phyloP scores from a whole-genome alignment of 1,140 invertebrate genomes.

The Papilio helenus region DNA sequence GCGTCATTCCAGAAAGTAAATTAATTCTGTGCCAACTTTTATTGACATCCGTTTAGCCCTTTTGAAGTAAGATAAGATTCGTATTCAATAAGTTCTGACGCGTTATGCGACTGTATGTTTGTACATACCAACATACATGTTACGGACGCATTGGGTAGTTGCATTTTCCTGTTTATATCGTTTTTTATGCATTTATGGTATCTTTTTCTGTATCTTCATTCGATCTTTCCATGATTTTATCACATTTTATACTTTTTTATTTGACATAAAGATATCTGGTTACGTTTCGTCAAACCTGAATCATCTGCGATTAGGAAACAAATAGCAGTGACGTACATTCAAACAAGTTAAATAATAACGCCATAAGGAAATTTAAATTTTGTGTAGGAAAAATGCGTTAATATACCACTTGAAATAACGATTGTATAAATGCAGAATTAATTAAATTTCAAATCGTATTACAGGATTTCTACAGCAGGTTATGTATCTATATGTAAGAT shows the following conservation, averaged over 20 bases:
- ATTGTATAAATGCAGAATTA: not conserved
- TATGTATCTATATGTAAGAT: no score
- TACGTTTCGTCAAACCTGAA: not conserved
- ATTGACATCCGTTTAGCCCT: no score
- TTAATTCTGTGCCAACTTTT: no score
- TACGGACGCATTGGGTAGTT: no score
- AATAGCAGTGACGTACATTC: conserved; percentile 19
- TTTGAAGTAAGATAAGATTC: no score
- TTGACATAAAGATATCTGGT: conserved; percentile 1
- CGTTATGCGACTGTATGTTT: no score
- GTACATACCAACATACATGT: no score
- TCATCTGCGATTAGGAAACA: not conserved
- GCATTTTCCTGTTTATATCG: no score
- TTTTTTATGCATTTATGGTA: not conserved
- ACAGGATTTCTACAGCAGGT: no score
- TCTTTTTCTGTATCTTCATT: not conserved
- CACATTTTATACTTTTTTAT: not conserved
- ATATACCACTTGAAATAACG: not conserved
- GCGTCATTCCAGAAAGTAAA: no score
- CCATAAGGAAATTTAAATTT: not conserved
- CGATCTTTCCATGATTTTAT: no score
- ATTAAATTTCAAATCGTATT: not conserved
- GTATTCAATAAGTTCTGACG: no score
- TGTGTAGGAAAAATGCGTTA: not conserved
- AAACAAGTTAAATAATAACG: conserved; percentile 15